phyloP scores from a whole-genome alignment of 2,797 vertebrate genomes.

The Malurus leucopterus region DNA sequence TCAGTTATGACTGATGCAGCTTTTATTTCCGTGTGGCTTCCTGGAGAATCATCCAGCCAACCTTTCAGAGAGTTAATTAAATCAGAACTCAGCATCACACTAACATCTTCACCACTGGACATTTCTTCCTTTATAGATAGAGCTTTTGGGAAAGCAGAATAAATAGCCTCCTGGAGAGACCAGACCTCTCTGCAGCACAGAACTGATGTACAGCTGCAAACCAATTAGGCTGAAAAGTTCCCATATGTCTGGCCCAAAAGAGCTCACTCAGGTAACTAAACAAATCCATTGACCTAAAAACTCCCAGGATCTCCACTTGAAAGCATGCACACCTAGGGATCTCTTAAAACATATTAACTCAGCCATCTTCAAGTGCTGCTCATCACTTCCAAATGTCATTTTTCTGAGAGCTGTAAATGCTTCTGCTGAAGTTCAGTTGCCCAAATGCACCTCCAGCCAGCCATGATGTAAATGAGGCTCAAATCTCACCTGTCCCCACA shows the following conservation, averaged over 20 bases:
- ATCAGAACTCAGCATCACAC: background rate
- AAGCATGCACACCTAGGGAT: constrained; percentile 6
- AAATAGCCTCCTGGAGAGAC: background rate
- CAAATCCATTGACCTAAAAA: constrained; percentile 7
- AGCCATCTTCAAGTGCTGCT: background rate
- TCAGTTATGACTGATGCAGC: background rate
- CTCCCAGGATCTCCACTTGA: background rate
- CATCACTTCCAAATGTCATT: constrained; percentile 6
- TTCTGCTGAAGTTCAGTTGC: constrained; percentile 13
- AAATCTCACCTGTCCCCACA: background rate
- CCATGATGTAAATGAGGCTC: background rate
- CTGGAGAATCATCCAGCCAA: background rate
- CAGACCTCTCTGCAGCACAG: background rate
- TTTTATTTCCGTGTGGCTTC: background rate
- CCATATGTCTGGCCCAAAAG: constrained; percentile 9
- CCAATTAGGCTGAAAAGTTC: constrained; percentile 24
- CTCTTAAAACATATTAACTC: background rate
- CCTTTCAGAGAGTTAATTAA: background rate
- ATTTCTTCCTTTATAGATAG: background rate
- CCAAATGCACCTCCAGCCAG: background rate
- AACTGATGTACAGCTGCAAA: constrained; percentile 13
- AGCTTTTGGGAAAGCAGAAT: background rate
- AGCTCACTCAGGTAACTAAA: background rate
- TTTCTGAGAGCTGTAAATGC: constrained; percentile 15
- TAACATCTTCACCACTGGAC: background rate